Evolutionary conservation across 2,113 vertebrate species (phyloP), one percentile per base, ranked within the genome.

Genomic region (Meleagris gallopavo): DNA sequence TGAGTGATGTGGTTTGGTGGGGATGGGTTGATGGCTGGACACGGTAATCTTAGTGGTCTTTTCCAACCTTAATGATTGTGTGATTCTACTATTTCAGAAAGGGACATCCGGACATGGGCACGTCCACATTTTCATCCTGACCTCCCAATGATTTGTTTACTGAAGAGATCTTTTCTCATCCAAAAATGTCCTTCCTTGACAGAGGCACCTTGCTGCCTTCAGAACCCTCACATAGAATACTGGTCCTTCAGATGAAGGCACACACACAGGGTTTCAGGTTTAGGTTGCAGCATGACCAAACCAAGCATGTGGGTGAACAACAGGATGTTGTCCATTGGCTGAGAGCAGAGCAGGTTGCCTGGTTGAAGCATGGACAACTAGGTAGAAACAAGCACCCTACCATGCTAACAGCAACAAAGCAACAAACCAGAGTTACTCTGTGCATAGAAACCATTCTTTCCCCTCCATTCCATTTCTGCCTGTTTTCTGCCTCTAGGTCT

Each of bases 281-380:
- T 8, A 9, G 41, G n/a, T 8, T 12, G 25, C 30, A 32, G 34
- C 46, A 6, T 13, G 13, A 54, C 27, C 27, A 61, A 60, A 43
- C n/a, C 11, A 16, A 25, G 62, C 25, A 34, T 25, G 27, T 1
- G 2, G 30, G 2, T 9, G 13, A 0, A 0, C 1, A 1, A 24
- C 22, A 40, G 6, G 48, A 50, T 19, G 29, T 7, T 54, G 14
- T 29, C 30, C 20, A 25, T 11, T 20, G 15, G 13, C 50, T 71
- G 32, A 14, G 11, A n/a, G 19, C 32, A 18, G 29, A 22, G 22
- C 7, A 0, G 3, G 29, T 15, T 18, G 48, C 22, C 3, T 17
- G 0, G 1, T 12, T 3, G 3, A 32, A 48, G 32, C 22, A 7
- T 0, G 67, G 34, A 32, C 12, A 6, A 14, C 41, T n/a, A 7